A percentile compares a stretch with the other conserved stretches of the same genome.
Evolutionary conservation across 2,888 invertebrate genomes (phyloP).

Genomic region (Netelia inedita): DNA sequence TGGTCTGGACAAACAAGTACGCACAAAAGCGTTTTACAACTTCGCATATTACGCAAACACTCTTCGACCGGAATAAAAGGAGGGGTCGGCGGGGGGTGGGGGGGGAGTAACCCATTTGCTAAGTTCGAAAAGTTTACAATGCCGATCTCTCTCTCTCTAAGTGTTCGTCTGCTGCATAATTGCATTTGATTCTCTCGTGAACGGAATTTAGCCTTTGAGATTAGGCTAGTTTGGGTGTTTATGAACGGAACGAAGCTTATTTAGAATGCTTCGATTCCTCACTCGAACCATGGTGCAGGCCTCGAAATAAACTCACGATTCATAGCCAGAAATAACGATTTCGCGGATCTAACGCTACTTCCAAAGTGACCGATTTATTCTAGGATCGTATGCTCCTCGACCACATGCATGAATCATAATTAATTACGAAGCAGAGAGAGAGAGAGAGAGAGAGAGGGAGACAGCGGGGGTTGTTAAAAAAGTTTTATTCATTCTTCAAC

Average conservation of each 20-base stretch:
- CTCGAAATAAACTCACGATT: too few relatives aligned
- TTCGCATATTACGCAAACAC: not conserved
- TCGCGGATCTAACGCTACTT: too few relatives aligned
- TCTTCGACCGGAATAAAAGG: slow-evolving; percentile 26
- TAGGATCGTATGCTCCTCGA: too few relatives aligned
- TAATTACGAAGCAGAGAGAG: not conserved
- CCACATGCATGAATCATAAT: not conserved
- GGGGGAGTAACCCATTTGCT: not conserved
- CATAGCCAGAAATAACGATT: too few relatives aligned
- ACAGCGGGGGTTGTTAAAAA: not conserved
- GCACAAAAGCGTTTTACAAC: not conserved
- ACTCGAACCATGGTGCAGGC: too few relatives aligned
- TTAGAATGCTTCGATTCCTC: too few relatives aligned
- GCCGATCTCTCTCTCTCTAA: not conserved
- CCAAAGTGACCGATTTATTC: too few relatives aligned
- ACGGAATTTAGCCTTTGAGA: not conserved
- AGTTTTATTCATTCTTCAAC: not conserved
- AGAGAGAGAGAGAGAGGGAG: too few relatives aligned
- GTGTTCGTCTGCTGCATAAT: slow-evolving; percentile 10
- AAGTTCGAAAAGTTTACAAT: slow-evolving; percentile 46
- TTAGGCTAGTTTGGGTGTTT: not conserved
- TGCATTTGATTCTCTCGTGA: not conserved
- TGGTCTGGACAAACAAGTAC: slow-evolving; percentile 14
- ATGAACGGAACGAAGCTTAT: too few relatives aligned
- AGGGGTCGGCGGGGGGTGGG: not conserved